Conservation (phyloP, 2,888 invertebrate genomes). For the Salticus scenicus region DNA sequence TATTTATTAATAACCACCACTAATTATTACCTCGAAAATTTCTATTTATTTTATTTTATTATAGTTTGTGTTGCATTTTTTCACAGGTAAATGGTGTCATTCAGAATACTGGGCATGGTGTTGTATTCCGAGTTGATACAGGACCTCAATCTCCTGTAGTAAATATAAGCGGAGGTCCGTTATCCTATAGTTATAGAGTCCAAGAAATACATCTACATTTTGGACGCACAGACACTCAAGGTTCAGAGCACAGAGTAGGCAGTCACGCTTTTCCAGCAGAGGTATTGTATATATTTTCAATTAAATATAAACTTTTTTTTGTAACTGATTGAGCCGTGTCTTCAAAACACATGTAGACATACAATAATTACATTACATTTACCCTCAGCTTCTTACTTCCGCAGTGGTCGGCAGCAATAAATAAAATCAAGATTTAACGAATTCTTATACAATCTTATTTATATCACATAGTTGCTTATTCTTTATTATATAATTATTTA, state of each 20-base stretch:
- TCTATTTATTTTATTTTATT: too few relatives aligned
- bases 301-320: neutral
- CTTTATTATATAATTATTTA: too few relatives aligned
- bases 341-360: too few relatives aligned
- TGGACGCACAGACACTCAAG: constrained; percentile 91
- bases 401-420: too few relatives aligned
- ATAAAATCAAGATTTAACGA: too few relatives aligned
- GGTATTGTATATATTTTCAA: constrained; percentile 79
- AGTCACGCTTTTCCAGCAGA: constrained; percentile 98
- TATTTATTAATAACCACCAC: too few relatives aligned
- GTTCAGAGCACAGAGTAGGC: constrained; percentile 97
- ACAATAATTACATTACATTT: too few relatives aligned
- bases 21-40: too few relatives aligned
- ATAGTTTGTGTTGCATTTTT: neutral
- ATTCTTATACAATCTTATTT: too few relatives aligned
- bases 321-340: too few relatives aligned
- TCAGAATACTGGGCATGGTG: constrained; percentile 95
- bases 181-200: constrained; percentile 95
- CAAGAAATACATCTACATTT: constrained; percentile 96
- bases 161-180: constrained; percentile 95
- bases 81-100: constrained; percentile 86
- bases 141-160: constrained; percentile 77
- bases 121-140: constrained; percentile 86
- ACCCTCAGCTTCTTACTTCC: too few relatives aligned
- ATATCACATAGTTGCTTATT: too few relatives aligned